Base-by-base conservation (phyloP, 2,888 invertebrate species). In the Caradrina clavipalpis region DNA sequence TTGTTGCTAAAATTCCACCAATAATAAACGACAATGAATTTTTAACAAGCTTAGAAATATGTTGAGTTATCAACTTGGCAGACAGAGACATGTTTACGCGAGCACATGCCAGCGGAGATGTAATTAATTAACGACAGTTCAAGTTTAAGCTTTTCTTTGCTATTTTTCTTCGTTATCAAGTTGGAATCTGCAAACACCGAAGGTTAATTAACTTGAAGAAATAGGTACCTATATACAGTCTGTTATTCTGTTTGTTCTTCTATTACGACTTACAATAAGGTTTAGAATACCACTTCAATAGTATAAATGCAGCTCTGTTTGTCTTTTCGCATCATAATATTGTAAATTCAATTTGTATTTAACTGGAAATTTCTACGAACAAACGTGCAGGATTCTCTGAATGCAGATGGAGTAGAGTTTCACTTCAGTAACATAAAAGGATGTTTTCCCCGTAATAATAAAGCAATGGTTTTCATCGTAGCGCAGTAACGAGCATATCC, bases 121-220 rank as follows among this genome's bases (percentile, higher is more conserved):
- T 21, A n/a, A 56, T 80, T 72, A 71, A 81, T 76, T 66, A 70
- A 76, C 56, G 65, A 67, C 51, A 60, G 47, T 69, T 50, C 17
- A 69, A 69, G 19, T 72, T 65, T 31, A 66, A 66, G 42, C 57
- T 62, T 19, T 47, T n/a, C 11, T 58, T 35, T 39, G 45, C 19
- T 69, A 26, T 58, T 60, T 61, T 58, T 64, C 60, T 73, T 64
- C 60, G 53, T 42, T 64, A 42, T 26, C 4, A 42, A 7, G 19
- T 56, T 66, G 8, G 21, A 21, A 50, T 56, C 11, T 49, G 47
- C 57, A 51, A 51, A 21, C 19, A 64, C 13, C 49, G 22, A 51
- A 45, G 17, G 17, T 26, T 69, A 53, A 35, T 39, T 51, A 45
- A 66, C 19, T 61, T 65, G 22, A 3, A 22, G 17, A 45, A 45